Percentiles rank a stretch among this genome's conserved stretches.
Evolutionary conservation across 2,113 vertebrate species (phyloP).

Genomic region (Ardeotis arabs): DNA sequence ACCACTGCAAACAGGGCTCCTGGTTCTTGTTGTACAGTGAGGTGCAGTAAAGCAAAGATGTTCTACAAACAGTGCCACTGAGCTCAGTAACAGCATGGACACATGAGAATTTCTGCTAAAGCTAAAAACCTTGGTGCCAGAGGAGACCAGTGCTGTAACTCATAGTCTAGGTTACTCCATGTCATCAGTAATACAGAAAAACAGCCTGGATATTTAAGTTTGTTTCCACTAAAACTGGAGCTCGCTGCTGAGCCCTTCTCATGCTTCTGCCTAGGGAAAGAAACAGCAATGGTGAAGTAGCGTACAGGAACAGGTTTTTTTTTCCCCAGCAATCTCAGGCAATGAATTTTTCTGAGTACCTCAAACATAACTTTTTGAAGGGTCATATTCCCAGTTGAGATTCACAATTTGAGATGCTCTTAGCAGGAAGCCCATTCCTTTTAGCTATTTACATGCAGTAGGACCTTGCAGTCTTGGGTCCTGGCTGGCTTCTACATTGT

Average conservation of each 20-base stretch:
- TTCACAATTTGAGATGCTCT: background rate
- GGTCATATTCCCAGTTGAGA: background rate
- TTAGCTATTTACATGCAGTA: background rate
- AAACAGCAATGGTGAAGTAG: background rate
- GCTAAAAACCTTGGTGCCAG: background rate
- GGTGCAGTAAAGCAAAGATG: background rate
- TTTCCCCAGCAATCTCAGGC: background rate
- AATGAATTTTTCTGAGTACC: background rate
- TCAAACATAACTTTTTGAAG: background rate
- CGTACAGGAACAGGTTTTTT: background rate
- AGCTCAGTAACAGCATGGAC: background rate
- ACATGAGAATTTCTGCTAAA: background rate
- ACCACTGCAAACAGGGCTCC: background rate
- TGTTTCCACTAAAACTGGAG: background rate
- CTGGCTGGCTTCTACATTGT: background rate
- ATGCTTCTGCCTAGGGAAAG: background rate
- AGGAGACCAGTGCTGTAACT: background rate
- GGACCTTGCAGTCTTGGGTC: background rate
- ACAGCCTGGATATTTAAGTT: background rate
- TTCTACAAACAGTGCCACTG: background rate
- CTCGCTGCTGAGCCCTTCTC: background rate
- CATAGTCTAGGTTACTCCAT: background rate
- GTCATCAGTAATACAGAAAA: background rate
- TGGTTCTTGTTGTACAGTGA: background rate
- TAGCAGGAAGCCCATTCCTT: background rate